Conservation (phyloP, 2,888 invertebrate genomes). For the Drosophila paucipuncta region DNA sequence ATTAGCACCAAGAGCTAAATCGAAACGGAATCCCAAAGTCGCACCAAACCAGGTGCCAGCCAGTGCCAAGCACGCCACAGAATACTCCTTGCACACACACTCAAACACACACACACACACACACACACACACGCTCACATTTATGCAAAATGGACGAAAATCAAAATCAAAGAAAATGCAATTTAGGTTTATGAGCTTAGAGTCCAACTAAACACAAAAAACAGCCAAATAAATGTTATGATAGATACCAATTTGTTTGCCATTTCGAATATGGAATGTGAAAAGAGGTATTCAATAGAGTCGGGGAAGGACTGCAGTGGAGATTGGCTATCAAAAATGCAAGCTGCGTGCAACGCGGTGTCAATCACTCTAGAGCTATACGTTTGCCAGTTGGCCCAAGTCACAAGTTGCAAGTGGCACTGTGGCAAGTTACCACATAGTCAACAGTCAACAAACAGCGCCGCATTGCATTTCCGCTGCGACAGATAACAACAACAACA, state of each 20-base stretch:
- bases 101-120: slow-evolving; percentile 11
- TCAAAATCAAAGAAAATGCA: slow-evolving; percentile 56
- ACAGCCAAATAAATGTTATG: slow-evolving; percentile 57
- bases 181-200: slow-evolving; percentile 69
- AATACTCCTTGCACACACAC: slow-evolving; percentile 17
- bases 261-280: slow-evolving; percentile 31
- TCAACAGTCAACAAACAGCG: slow-evolving; percentile 33
- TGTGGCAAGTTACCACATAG: slow-evolving; percentile 43
- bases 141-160: slow-evolving; percentile 49
- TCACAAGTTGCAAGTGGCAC: slow-evolving; percentile 37
- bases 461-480: slow-evolving; percentile 74
- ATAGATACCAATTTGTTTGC: slow-evolving; percentile 62
- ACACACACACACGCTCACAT: slow-evolving; percentile 7
- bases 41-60: slow-evolving; percentile 52
- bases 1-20: slow-evolving; percentile 49
- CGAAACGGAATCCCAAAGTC: slow-evolving; percentile 38
- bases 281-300: not conserved
- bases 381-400: slow-evolving; percentile 14
- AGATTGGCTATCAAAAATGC: slow-evolving; percentile 61
- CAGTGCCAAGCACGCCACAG: slow-evolving; percentile 68
- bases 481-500: slow-evolving; percentile 59
- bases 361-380: slow-evolving; percentile 60
- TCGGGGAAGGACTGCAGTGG: not conserved
- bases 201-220: slow-evolving; percentile 19
- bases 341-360: slow-evolving; percentile 72